Base-by-base conservation (phyloP, 2,113 vertebrate species). In the Cricetomys ansorgei region DNA sequence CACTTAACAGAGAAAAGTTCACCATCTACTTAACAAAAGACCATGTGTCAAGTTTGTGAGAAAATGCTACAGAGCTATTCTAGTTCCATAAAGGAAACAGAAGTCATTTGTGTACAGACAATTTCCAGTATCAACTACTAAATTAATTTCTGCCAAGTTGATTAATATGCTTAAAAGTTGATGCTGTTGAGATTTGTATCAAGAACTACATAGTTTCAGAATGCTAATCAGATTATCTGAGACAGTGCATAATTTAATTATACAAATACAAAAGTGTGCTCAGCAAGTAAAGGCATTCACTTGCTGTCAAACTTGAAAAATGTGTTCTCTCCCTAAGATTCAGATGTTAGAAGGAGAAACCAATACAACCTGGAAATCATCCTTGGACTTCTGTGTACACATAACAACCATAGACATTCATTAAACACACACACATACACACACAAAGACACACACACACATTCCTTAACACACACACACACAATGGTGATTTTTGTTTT, bases 91-190 rank as follows among this genome's bases (percentile, higher is more conserved):
- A 83, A 95, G 84, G 59, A 62, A 87, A 96, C 89, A 37, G 53
- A 97, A 96, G 89, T n/a, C 95, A 97, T 57, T 97, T 94, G 48
- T n/a, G 45, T 7, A 97, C 96, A 95, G 95, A 98, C 29, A 80
- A 95, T n/a, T 94, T 96, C 95, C 84, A 97, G 67, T 48, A 97
- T 95, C 76, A 92, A 95, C 89, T 91, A 95, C 43, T 75, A 97
- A 98, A 96, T 80, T 34, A 97, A 96, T 59, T 95, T 84, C 88
- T 96, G 75, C 96, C 88, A 97, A 96, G 84, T 43, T 87, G 79
- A 97, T 94, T 97, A 97, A 97, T 29, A 37, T 23, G 13, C n/a
- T 84, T 88, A 93, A 95, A 97, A 97, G 96, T 9, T 93, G 73
- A 64, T 95, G 95, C 72, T 72, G 94, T 85, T 95, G 80, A 97